Conservation (phyloP, 2,797 vertebrate species). For the Orientallactaga sibirica region DNA sequence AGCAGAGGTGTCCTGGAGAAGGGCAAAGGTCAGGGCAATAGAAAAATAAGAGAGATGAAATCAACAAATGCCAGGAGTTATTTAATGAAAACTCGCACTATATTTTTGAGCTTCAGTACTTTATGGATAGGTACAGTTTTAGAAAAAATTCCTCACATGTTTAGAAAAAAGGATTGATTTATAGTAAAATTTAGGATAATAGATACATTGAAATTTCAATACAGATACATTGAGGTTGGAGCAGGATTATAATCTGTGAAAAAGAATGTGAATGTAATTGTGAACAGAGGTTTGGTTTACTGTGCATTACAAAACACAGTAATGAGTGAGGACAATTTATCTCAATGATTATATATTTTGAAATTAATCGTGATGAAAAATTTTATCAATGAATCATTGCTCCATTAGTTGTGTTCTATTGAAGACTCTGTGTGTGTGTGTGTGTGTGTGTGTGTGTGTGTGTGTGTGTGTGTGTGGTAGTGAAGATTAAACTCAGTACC, state of each 20-base stretch:
- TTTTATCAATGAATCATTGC: background rate
- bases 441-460: background rate
- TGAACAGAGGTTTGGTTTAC: background rate
- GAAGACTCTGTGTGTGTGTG: background rate
- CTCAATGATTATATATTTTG: background rate
- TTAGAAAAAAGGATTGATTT: background rate
- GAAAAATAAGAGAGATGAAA: background rate
- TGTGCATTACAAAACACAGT: background rate
- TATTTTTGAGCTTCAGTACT: background rate
- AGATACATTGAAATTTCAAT: background rate
- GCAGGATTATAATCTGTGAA: background rate
- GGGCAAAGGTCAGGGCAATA: background rate
- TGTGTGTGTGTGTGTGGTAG: background rate
- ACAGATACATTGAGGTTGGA: background rate
- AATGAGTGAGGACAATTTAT: background rate
- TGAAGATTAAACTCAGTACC: background rate
- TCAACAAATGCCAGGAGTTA: constrained; percentile 43
- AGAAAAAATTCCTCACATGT: background rate
- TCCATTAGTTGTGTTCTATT: background rate
- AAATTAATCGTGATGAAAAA: constrained; percentile 13
- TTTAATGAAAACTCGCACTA: background rate
- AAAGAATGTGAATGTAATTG: background rate
- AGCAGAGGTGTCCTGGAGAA: constrained; percentile 53
- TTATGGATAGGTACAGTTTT: background rate
- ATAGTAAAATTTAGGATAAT: background rate